These are phyloP conservation scores for Lacerta bilineata DNA, from an alignment of 2,797 vertebrate genomes.

Conservation along the genomic window DNA sequence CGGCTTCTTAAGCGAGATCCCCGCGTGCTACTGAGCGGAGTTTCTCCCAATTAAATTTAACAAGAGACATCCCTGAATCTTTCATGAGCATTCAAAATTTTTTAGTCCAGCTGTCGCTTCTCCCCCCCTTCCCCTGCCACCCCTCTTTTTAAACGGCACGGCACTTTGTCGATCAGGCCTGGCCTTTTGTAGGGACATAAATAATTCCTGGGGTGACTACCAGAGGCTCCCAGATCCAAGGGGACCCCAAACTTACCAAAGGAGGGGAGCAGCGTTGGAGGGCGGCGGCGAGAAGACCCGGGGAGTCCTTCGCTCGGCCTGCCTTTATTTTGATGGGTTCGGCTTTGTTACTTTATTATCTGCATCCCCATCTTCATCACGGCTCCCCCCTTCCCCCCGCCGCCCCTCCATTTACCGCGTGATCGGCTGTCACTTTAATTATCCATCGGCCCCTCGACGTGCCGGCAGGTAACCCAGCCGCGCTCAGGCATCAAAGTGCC, in stretches of 20 bases:
- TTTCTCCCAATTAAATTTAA: conserved; percentile 85
- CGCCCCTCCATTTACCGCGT: background rate
- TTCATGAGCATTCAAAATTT: conserved; percentile 77
- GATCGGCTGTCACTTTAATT: conserved; percentile 77
- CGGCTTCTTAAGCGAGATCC: conserved; percentile 75
- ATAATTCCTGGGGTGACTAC: conserved; percentile 7
- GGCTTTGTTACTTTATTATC: background rate
- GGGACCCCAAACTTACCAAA: background rate
- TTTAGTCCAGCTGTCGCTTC: conserved; percentile 71
- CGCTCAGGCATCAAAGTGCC: conserved; percentile 67
- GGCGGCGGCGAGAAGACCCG: too few species aligned
- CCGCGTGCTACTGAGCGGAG: conserved; percentile 68
- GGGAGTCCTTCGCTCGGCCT: too few species aligned
- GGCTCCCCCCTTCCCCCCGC: background rate
- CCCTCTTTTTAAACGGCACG: background rate
- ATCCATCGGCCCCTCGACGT: conserved; percentile 60
- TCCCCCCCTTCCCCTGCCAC: background rate
- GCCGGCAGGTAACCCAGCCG: conserved; percentile 71
- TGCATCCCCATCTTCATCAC: conserved; percentile 7
- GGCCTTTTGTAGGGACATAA: conserved; percentile 23
- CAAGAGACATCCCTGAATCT: conserved; percentile 80
- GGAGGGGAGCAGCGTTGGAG: background rate
- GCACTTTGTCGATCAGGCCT: conserved; percentile 47
- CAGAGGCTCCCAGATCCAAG: background rate
- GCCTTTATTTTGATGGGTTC: background rate